phyloP scores from a whole-genome alignment of 2,797 vertebrate genomes.

The Mycteria americana region DNA sequence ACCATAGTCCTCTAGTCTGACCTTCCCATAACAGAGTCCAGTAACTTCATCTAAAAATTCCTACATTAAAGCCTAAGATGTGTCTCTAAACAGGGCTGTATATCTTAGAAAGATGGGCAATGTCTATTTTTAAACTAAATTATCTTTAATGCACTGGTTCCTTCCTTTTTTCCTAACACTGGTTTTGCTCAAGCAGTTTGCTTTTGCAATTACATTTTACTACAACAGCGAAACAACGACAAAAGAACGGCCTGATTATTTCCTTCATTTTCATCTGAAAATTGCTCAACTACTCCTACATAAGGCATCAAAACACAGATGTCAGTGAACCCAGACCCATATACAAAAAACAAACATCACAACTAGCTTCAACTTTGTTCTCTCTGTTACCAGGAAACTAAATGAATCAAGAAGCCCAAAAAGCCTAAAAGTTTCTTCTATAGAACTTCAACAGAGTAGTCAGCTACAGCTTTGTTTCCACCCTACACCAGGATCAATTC shows the following conservation, averaged over 20 bases:
- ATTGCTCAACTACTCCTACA: slow-evolving; percentile 4
- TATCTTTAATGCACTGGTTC: slow-evolving; percentile 40
- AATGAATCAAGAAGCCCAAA: not conserved
- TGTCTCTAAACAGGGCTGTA: not conserved
- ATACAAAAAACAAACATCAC: not conserved
- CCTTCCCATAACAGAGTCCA: not conserved
- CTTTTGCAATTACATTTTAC: slow-evolving; percentile 33
- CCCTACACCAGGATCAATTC: not conserved
- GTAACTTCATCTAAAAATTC: slow-evolving; percentile 23
- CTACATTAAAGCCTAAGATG: not conserved
- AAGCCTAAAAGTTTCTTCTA: not conserved
- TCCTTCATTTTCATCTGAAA: slow-evolving; percentile 28
- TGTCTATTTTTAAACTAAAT: slow-evolving; percentile 21
- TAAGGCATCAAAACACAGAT: not conserved
- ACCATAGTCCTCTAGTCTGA: not conserved
- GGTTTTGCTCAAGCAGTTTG: slow-evolving; percentile 31
- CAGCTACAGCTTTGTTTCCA: not conserved
- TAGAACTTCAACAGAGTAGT: not conserved
- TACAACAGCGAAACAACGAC: slow-evolving; percentile 14
- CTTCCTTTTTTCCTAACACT: slow-evolving; percentile 49
- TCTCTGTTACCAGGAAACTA: not conserved
- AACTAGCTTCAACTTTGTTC: not conserved
- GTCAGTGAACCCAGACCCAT: not conserved
- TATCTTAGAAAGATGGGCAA: not conserved
- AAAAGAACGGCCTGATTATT: slow-evolving; percentile 9